Evolutionary conservation across 2,888 invertebrate species (phyloP).

Genomic region (Coronaproctus castanopsis): DNA sequence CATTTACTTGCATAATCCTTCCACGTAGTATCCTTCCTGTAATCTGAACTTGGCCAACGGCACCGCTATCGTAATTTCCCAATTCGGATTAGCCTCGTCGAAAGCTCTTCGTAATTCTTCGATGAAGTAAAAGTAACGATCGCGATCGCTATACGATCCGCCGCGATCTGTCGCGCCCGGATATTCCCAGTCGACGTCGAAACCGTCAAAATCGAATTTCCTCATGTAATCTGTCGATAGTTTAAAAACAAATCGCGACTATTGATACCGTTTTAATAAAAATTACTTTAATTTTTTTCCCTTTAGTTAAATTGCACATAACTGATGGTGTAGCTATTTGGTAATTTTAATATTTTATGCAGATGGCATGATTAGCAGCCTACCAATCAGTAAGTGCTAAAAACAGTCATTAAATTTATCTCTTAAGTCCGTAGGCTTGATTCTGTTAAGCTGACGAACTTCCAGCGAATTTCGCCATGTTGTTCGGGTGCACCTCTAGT

Average conservation of each 20-base stretch:
- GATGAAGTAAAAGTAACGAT: constrained; percentile 59
- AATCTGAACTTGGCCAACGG: constrained; percentile 69
- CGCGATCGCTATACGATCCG: constrained; percentile 63
- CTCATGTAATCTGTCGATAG: constrained; percentile 42
- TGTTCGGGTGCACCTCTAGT: too few relatives aligned
- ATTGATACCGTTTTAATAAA: neutral
- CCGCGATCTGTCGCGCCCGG: constrained; percentile 73
- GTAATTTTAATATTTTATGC: too few relatives aligned
- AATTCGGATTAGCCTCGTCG: constrained; percentile 46
- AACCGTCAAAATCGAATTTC: constrained; percentile 57
- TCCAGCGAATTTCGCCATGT: too few relatives aligned
- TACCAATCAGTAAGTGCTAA: too few relatives aligned
- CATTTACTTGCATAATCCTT: constrained; percentile 66
- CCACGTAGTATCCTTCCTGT: constrained; percentile 77
- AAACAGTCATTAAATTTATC: too few relatives aligned
- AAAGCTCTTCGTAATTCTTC: constrained; percentile 63
- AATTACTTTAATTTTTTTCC: neutral
- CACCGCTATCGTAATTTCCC: constrained; percentile 80
- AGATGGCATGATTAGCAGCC: too few relatives aligned
- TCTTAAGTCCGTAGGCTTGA: too few relatives aligned
- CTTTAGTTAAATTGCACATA: too few relatives aligned
- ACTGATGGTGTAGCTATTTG: too few relatives aligned
- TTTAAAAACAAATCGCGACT: too few relatives aligned
- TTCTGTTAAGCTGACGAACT: too few relatives aligned
- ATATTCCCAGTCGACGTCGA: constrained; percentile 86